phyloP scores from a whole-genome alignment of 2,888 invertebrate genomes.

The Elmis aenea region DNA sequence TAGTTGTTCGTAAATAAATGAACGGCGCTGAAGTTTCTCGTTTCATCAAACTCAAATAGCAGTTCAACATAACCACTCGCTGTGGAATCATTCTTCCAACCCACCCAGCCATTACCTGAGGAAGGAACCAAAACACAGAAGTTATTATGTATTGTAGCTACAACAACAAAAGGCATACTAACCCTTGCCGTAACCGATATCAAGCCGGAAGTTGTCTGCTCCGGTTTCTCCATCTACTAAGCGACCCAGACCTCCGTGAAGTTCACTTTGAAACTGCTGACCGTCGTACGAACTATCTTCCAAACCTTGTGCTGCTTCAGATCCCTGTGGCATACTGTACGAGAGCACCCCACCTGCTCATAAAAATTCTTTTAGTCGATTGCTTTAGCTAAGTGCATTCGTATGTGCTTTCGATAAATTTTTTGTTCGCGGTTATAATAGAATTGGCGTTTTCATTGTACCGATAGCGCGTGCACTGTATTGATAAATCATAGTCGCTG shows the following conservation, averaged over 20 bases:
- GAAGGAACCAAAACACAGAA: conserved; percentile 23
- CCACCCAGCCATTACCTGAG: conserved; percentile 69
- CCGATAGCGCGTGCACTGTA: conserved; percentile 19
- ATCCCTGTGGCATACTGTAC: conserved; percentile 53
- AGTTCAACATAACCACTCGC: conserved; percentile 57
- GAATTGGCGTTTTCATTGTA: conserved; percentile 14
- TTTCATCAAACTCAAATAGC: conserved; percentile 64
- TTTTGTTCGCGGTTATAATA: conserved; percentile 15
- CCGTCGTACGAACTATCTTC: conserved; percentile 68
- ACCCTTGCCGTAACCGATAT: conserved; percentile 58
- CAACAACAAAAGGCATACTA: conserved; percentile 27
- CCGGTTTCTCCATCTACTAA: conserved; percentile 63
- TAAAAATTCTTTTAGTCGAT: conserved; percentile 23
- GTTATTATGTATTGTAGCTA: conserved; percentile 11
- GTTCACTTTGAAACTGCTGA: conserved; percentile 40
- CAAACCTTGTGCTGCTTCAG: conserved; percentile 48
- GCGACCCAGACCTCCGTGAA: conserved; percentile 62
- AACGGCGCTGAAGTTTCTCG: conserved; percentile 63
- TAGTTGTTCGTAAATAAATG: conserved; percentile 68
- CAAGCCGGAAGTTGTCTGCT: conserved; percentile 56
- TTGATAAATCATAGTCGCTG: conserved; percentile 27
- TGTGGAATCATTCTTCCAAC: conserved; percentile 62
- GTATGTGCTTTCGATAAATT: conserved; percentile 25
- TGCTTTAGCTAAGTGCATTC: conserved; percentile 26
- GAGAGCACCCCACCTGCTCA: conserved; percentile 53